Base-by-base conservation (phyloP, 2,888 invertebrate species). In the Hoplodrina ambigua region DNA sequence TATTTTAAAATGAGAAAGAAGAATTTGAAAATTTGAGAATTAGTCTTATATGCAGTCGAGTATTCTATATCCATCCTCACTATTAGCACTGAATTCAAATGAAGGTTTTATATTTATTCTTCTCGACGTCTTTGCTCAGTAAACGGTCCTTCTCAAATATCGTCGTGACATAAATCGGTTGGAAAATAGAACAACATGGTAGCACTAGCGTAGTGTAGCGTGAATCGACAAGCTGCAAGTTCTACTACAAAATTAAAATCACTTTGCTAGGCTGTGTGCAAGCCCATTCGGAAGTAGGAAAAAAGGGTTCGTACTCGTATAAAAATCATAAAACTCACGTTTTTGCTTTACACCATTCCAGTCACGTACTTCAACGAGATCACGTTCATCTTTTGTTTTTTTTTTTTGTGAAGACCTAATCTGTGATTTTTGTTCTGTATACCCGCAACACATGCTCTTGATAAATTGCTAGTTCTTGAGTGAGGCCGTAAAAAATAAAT, bases 281-380 rank as follows among this genome's bases (percentile, higher is more conserved):
- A 64, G 76, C 78, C 80, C 82, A 82, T 86, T 86, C 70, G 61
- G 81, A 78, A 85, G 72, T 77, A 82, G 72, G 71, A 81, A 85
- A 77, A 85, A 85, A 84, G 77, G 71, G 82, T 81, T 86, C 75
- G 85, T 89, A 88, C 79, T 85, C 79, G 85, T 90, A 90, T 87
- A 91, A 90, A 91, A 91, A 90, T 91, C 90, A 91, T 92, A 91
- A 91, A 90, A 87, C 86, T 87, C 85, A 80, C 85, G 88, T 89
- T 79, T 79, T 75, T 88, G 72, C 78, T 78, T 70, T 75, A 83
- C 77, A 73, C 77, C 61, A 92, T 92, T 91, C 92, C 49, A 80
- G 86, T 87, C 94, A 93, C 93, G 94, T 91, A 83, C 77, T 66
- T 62, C 80, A 71, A 69, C 78, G 80, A 87, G 89, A 90, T 91